Conservation (phyloP, 2,888 invertebrate genomes). For the Piscicola geometra region DNA sequence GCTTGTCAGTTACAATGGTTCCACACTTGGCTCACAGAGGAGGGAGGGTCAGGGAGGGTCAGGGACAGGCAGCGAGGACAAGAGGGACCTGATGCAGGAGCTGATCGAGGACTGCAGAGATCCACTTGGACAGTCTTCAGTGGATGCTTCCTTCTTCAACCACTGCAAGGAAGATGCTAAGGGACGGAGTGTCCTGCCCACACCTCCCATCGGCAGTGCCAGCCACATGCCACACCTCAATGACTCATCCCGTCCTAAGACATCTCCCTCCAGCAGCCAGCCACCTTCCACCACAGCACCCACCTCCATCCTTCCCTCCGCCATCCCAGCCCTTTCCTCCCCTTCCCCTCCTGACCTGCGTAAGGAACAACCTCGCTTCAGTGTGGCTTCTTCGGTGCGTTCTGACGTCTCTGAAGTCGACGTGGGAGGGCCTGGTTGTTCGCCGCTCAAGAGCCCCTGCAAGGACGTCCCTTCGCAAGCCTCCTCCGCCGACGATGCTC, state of each 20-base stretch:
- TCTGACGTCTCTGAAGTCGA: slow-evolving; percentile 23
- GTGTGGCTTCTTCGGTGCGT: slow-evolving; percentile 6
- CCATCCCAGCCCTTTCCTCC: not conserved
- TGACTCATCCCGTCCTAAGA: not conserved
- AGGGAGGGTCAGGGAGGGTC: too few relatives aligned
- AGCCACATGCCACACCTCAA: not conserved
- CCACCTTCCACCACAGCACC: not conserved
- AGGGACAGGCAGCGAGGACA: too few relatives aligned
- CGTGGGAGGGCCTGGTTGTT: slow-evolving; percentile 20
- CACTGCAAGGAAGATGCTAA: too few relatives aligned
- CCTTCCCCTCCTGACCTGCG: slow-evolving; percentile 29
- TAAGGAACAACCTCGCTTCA: slow-evolving; percentile 1
- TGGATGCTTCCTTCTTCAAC: too few relatives aligned
- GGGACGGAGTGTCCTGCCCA: too few relatives aligned
- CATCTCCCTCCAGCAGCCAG: not conserved
- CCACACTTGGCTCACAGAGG: too few relatives aligned
- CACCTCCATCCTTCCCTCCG: not conserved
- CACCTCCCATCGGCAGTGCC: too few relatives aligned
- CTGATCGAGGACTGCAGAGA: too few relatives aligned
- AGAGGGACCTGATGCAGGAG: too few relatives aligned
- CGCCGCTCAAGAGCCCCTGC: slow-evolving; percentile 11
- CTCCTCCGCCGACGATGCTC: not conserved
- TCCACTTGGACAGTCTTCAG: too few relatives aligned
- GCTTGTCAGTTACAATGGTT: too few relatives aligned
- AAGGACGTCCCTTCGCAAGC: not conserved